Evolutionary conservation across 2,888 invertebrate genomes (phyloP), one percentile per base, ranked within the genome.

Genomic region (Drosophila merina): DNA sequence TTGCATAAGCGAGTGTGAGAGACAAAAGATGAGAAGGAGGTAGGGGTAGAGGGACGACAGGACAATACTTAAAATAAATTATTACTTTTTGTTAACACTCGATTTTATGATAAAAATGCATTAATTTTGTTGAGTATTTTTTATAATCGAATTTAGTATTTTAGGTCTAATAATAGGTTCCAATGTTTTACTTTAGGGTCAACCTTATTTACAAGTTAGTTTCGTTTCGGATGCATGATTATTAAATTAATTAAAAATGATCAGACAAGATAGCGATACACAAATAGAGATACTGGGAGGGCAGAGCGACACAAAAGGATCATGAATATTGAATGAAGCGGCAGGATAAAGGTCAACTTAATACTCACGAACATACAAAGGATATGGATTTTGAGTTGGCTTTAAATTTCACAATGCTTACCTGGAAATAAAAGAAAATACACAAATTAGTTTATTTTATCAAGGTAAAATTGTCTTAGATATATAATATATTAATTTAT

Each of bases 321-420:
- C 25, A 50, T 55, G 54, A 30, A 56, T 50, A 30, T 38, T 56
- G 31, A 49, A 33, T 57, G 49, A 30, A 62, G 57, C 36, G 55
- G 42, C 7, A 25, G 47, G 30, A 42, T 5, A n/a, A 14, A 47
- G 58, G 50, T 44, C 9, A 2, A 33, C 6, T 20, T 0, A 7
- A n/a, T 81, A 84, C 79, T 85, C 51, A 80, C 79, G 55, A 40
- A 45, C 51, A 48, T 14, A 48, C 4, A 52, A 31, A 4, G 25
- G 25, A 20, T 12, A 38, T 0, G 7, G 7, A n/a, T 20, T 25
- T 20, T n/a, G 4, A n/a, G 5, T 33, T 20, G 20, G 20, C 20
- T 20, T 20, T 20, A 26, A 25, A 10, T 25, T 7, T n/a, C n/a
- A 6, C n/a, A 5, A 26, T n/a, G 67, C 81, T 81, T 86, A 81